A percentile compares a stretch with the other conserved stretches of the same genome.
These are phyloP conservation scores for Nasua narica DNA, from an alignment of 2,797 vertebrate species.

Conservation along the genomic window DNA sequence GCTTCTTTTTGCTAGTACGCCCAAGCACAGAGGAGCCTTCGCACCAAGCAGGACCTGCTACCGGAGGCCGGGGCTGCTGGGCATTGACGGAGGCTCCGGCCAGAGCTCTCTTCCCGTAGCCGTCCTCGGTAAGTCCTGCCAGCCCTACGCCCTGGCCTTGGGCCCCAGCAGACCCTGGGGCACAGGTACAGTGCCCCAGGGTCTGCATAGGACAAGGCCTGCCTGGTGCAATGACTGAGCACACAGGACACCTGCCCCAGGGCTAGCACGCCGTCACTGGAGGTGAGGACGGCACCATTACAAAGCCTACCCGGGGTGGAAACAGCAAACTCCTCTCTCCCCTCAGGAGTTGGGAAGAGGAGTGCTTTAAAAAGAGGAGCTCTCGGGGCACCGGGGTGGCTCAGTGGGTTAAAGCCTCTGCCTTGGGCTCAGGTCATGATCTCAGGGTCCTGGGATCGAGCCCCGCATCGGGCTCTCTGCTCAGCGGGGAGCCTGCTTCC, in stretches of 20 bases:
- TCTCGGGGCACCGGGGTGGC: no score
- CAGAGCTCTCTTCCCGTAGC: not conserved
- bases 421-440: no score
- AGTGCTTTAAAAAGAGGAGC: not conserved
- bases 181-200: not conserved
- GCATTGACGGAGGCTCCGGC: not conserved
- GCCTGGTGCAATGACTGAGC: rapidly evolving
- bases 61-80: no score
- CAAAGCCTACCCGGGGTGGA: not conserved
- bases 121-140: not conserved
- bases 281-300: not conserved
- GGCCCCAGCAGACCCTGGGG: not conserved
- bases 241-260: not conserved
- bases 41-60: not conserved
- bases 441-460: no score
- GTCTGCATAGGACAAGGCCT: not conserved
- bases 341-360: not conserved
- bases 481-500: no score
- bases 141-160: no score
- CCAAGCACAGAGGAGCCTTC: not conserved
- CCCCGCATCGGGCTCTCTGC: no score
- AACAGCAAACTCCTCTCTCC: not conserved
- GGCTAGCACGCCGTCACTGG: not conserved
- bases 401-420: no score
- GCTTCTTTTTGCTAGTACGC: not conserved